These are phyloP conservation scores for Hesperia comma DNA, from an alignment of 2,888 invertebrate genomes.

Conservation along the genomic window DNA sequence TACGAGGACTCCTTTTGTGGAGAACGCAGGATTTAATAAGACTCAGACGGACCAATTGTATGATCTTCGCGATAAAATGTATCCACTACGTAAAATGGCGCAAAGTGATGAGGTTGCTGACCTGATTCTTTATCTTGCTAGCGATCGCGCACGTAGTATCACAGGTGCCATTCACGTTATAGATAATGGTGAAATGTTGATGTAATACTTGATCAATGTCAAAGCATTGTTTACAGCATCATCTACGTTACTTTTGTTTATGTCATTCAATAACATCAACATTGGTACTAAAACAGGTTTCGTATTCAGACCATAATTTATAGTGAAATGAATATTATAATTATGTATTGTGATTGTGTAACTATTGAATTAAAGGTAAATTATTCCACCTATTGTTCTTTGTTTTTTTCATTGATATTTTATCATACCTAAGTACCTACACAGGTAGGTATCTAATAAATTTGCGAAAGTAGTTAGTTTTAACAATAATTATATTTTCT, in stretches of 20 bases:
- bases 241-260: too few species aligned
- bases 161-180: conserved; percentile 88
- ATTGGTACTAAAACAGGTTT: too few species aligned
- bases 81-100: conserved; percentile 94
- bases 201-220: conserved; percentile 47
- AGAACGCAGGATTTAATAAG: conserved; percentile 89
- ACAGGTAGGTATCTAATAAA: too few species aligned
- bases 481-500: too few species aligned
- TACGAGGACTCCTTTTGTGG: conserved; percentile 86
- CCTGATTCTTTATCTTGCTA: conserved; percentile 95
- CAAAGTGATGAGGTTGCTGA: conserved; percentile 92
- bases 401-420: too few species aligned
- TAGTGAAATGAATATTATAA: too few species aligned
- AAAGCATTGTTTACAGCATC: too few species aligned
- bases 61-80: conserved; percentile 90
- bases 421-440: too few species aligned
- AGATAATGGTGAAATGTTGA: conserved; percentile 75
- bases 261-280: background rate
- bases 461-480: too few species aligned
- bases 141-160: conserved; percentile 92
- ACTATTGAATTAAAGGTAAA: conserved; percentile 9
- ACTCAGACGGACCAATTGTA: conserved; percentile 85
- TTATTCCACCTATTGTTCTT: conserved; percentile 48
- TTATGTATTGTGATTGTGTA: too few species aligned
- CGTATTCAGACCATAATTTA: too few species aligned